Evolutionary conservation across 2,113 vertebrate genomes (phyloP).

Genomic region (Myrmecophaga tridactyla): DNA sequence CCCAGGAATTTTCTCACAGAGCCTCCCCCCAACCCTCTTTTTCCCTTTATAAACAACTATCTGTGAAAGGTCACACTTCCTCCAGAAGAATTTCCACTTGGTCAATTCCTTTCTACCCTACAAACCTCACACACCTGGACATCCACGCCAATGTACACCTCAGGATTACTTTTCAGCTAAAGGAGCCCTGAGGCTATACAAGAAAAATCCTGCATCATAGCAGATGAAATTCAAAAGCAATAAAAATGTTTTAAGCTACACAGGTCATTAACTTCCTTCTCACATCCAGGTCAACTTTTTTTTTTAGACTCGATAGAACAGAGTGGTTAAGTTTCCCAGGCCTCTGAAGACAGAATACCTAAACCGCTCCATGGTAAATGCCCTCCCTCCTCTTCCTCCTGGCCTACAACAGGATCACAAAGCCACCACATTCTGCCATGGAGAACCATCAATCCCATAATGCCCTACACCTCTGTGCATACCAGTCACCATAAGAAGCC

Average conservation of each 20-base stretch:
- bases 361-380: not conserved
- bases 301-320: not conserved
- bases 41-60: not conserved
- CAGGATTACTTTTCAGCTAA: not conserved
- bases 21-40: not conserved
- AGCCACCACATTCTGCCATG: not conserved
- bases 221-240: slow-evolving; percentile 1
- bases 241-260: not conserved
- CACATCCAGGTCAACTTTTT: not conserved
- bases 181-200: not conserved
- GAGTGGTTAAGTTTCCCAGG: not conserved
- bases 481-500: not conserved
- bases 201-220: not conserved
- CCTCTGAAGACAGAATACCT: not conserved
- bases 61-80: not conserved
- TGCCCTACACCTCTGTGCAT: not conserved
- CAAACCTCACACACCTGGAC: not conserved
- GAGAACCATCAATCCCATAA: not conserved
- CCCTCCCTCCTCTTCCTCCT: not conserved
- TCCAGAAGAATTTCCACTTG: not conserved
- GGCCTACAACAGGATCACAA: not conserved
- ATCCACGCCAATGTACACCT: not conserved
- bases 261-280: not conserved
- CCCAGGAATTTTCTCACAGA: not conserved
- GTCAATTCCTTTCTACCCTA: not conserved